Conservation (phyloP, 1,140 invertebrate species). For the Daktulosphaira vitifoliae region DNA sequence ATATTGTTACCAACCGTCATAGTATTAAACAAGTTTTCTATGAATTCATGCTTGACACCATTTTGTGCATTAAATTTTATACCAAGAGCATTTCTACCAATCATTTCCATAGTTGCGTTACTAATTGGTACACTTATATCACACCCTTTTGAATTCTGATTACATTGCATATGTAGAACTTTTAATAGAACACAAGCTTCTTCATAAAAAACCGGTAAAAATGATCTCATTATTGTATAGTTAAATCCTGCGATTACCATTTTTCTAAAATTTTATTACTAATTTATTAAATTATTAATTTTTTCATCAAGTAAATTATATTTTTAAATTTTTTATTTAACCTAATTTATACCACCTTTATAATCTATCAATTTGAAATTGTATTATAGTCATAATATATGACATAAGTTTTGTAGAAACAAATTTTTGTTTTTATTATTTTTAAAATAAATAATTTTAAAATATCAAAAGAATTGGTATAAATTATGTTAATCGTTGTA, state of each 20-base stretch:
- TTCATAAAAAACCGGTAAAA: slow-evolving; percentile 24
- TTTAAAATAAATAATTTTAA: no score
- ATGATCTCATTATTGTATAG: slow-evolving; percentile 18
- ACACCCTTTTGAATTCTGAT: neutral
- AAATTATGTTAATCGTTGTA: no score
- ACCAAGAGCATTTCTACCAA: slow-evolving; percentile 12
- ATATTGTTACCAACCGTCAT: neutral
- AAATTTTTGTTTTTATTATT: no score
- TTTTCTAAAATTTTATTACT: no score
- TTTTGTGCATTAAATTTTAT: slow-evolving; percentile 20
- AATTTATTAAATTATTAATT: no score
- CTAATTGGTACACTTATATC: slow-evolving; percentile 11
- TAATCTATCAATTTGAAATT: no score
- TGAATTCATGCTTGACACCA: neutral
- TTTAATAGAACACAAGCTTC: neutral
- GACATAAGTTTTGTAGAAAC: no score
- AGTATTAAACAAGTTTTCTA: slow-evolving; percentile 15
- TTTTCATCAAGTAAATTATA: no score
- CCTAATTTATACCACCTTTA: no score
- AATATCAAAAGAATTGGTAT: no score
- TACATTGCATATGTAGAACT: neutral
- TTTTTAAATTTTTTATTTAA: no score
- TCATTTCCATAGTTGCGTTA: slow-evolving; percentile 30
- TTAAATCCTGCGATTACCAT: slow-evolving; percentile 8
- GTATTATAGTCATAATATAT: no score